These are phyloP conservation scores for Enteromius paludinosus DNA, from an alignment of 2,797 vertebrate species.

Conservation along the genomic window DNA sequence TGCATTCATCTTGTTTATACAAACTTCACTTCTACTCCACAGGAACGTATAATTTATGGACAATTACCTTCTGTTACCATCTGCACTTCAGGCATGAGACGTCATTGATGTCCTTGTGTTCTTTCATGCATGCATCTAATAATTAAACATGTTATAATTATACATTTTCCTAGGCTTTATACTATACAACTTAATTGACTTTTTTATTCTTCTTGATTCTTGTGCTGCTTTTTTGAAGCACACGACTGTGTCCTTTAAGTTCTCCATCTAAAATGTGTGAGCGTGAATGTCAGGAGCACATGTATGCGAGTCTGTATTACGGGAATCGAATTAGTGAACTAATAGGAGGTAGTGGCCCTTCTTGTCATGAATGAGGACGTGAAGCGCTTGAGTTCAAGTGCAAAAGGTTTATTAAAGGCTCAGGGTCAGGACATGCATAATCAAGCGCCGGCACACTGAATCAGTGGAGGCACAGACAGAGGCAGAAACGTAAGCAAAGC, in stretches of 20 bases:
- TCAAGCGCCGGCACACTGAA: no score
- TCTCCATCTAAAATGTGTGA: slow-evolving; percentile 17
- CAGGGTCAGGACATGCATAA: no score
- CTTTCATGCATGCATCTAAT: not conserved
- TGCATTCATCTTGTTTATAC: not conserved
- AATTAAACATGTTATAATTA: not conserved
- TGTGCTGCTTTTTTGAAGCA: not conserved
- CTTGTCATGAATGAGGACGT: no score
- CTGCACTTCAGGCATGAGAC: not conserved
- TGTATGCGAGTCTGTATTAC: not conserved
- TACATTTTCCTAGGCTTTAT: not conserved
- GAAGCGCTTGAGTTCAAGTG: no score
- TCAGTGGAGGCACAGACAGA: no score
- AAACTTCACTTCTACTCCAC: not conserved
- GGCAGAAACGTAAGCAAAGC: no score
- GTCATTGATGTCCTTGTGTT: not conserved
- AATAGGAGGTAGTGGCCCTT: slow-evolving; percentile 21
- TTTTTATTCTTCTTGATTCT: not conserved
- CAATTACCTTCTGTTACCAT: slow-evolving; percentile 12
- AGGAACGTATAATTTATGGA: not conserved
- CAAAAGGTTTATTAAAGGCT: no score
- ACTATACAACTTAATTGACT: not conserved
- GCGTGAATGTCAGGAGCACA: not conserved
- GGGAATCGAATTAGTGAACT: slow-evolving; percentile 12
- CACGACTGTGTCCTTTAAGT: not conserved